Conservation (phyloP, 92 coral and sea anemone genomes). For the Hydrozoanthus gracilis region DNA sequence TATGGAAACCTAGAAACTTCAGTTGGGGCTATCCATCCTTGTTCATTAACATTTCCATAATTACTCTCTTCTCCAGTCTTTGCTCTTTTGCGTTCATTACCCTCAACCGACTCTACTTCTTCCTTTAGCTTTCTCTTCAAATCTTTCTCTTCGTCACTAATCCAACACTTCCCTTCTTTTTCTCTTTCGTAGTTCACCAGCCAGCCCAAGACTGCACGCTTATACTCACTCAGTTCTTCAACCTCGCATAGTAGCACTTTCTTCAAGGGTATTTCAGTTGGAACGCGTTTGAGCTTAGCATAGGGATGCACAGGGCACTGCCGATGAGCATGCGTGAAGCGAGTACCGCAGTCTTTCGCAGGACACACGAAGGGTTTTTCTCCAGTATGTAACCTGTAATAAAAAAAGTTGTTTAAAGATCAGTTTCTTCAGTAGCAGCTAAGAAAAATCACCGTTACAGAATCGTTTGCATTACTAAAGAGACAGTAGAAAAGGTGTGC, state of each 20-base stretch:
- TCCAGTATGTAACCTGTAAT: slow-evolving; percentile 53
- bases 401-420: not conserved
- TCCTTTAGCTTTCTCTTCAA: slow-evolving; percentile 40
- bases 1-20: slow-evolving; percentile 8
- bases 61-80: not conserved
- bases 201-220: slow-evolving; percentile 60
- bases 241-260: slow-evolving; percentile 62
- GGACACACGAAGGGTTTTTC: slow-evolving; percentile 66
- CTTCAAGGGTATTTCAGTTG: slow-evolving; percentile 63
- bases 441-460: no score
- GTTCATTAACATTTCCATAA: not conserved
- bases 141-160: slow-evolving; percentile 43
- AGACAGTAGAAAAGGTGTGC: no score
- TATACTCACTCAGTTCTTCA: slow-evolving; percentile 55
- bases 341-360: slow-evolving; percentile 55
- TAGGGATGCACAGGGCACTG: slow-evolving; percentile 69
- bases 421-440: no score
- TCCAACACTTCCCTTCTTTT: slow-evolving; percentile 58
- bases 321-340: slow-evolving; percentile 69
- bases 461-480: no score
- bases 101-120: slow-evolving; percentile 25
- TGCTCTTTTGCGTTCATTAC: slow-evolving; percentile 19
- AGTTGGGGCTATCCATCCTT: slow-evolving; percentile 6
- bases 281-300: slow-evolving; percentile 59
- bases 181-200: slow-evolving; percentile 61